Evolutionary conservation across 2,888 invertebrate genomes (phyloP), one percentile per base, ranked within the genome.

Genomic region (Eristalis pertinax): DNA sequence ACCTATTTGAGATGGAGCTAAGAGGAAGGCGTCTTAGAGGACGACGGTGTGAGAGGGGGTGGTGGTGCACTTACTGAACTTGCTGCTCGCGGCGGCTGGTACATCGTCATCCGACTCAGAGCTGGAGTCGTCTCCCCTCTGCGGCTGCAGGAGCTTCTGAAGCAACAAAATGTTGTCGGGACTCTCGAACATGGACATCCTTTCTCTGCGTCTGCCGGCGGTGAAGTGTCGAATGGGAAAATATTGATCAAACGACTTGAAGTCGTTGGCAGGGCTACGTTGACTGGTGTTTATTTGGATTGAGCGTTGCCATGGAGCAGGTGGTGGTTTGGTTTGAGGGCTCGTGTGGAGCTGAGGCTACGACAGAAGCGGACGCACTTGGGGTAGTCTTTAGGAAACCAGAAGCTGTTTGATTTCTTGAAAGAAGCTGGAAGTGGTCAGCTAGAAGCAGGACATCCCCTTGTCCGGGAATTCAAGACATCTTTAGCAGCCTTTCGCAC

Each of bases 1-100:
- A 0, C 93, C 93, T 68, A 94, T 93, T 89, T 92, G 91, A 2
- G 93, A 93, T 29, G 94, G 94, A 63, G 93, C 94, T 94, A 22
- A 22, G 7, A 15, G 24, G 29, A 74, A 64, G 26, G 63, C 50
- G 32, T 62, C 15, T 41, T 50, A 22, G 32, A 24, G 15, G 5
- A 68, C 56, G 29, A 38, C 67, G 11, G 26, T 4, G 22, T 58
- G 8, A 3, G 41, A 63, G 24, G 35, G n/a, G 10, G 58, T 10
- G 8, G 4, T 24, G 73, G 5, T 19, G 73, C 2, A 90, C 91
- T 91, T 84, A 92, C 92, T 90, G 26, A 90, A 78, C 67, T 86
- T 90, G 4, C 84, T 84, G 10, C 77, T 89, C 32, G 89, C 89
- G 13, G 89, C 58, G 15, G 89, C 58, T 24, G 90, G 89, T 4